phyloP scores from a whole-genome alignment of 2,113 vertebrate genomes.

The Xerus inauris region DNA sequence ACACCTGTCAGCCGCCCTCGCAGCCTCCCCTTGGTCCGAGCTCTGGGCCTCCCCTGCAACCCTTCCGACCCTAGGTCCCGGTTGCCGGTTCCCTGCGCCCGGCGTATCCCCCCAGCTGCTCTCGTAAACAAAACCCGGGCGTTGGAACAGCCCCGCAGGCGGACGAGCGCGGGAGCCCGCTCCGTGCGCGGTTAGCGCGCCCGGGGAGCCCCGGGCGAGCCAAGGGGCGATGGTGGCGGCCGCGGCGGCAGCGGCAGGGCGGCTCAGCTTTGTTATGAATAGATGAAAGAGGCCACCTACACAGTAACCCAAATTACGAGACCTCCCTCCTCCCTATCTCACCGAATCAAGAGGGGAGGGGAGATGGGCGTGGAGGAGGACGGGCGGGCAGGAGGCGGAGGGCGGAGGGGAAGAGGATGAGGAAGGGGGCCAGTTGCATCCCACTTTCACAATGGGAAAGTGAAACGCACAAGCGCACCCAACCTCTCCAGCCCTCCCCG shows the following conservation, averaged over 20 bases:
- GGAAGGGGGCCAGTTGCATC: constrained; percentile 78
- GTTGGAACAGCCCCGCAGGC: constrained; percentile 48
- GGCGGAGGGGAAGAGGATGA: constrained; percentile 80
- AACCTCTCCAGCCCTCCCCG: constrained; percentile 77
- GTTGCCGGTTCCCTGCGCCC: not conserved
- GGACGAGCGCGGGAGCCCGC: constrained; percentile 55
- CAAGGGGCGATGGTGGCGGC: constrained; percentile 71
- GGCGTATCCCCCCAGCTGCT: not conserved
- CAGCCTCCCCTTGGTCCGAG: constrained; percentile 12
- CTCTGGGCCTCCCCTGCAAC: constrained; percentile 39
- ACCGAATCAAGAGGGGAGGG: constrained; percentile 76
- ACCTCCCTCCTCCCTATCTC: constrained; percentile 80
- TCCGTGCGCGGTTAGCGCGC: not conserved
- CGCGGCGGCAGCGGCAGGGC: constrained; percentile 58
- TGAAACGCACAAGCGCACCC: constrained; percentile 80
- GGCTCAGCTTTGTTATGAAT: constrained; percentile 82
- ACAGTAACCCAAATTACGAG: constrained; percentile 82
- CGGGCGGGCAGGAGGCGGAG: constrained; percentile 63
- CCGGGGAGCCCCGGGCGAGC: constrained; percentile 59
- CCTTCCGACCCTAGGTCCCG: not conserved
- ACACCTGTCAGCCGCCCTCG: constrained; percentile 75
- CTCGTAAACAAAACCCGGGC: constrained; percentile 74
- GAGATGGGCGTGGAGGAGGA: constrained; percentile 80
- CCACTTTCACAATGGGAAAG: constrained; percentile 85
- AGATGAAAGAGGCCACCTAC: constrained; percentile 84